Evolutionary conservation across 2,888 invertebrate species (phyloP).

Genomic region (Nymphalis polychloros): DNA sequence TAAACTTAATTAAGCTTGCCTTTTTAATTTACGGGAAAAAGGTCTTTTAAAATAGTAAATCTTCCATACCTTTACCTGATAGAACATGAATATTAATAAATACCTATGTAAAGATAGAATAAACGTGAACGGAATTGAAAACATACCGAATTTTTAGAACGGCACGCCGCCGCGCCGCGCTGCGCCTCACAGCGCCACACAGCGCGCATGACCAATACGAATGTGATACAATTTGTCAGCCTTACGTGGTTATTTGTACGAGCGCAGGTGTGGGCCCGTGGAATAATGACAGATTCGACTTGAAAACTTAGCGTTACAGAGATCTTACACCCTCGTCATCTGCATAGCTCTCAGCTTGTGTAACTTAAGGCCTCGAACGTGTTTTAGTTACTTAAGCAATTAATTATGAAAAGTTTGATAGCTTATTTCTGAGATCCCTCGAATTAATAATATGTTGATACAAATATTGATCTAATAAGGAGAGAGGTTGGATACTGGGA

Average conservation of each 20-base stretch:
- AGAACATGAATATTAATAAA: neutral
- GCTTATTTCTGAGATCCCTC: conserved; percentile 12
- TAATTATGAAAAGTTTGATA: conserved; percentile 22
- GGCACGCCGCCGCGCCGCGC: conserved; percentile 40
- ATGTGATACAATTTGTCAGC: conserved; percentile 78
- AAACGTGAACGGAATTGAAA: neutral
- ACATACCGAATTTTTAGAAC: conserved; percentile 53
- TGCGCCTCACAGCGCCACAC: conserved; percentile 49
- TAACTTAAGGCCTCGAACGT: conserved; percentile 17
- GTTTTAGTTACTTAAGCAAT: conserved; percentile 18
- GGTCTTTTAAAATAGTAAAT: too few species aligned
- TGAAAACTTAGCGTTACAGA: conserved; percentile 52
- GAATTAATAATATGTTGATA: neutral
- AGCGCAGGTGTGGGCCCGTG: conserved; percentile 54
- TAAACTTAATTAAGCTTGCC: too few species aligned
- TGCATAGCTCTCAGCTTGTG: conserved; percentile 45
- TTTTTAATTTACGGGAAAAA: too few species aligned
- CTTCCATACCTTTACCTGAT: neutral
- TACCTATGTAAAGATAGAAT: neutral
- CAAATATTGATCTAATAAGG: neutral
- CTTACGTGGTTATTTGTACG: conserved; percentile 75
- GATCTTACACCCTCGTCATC: conserved; percentile 47
- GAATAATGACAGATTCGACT: conserved; percentile 76
- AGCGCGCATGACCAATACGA: conserved; percentile 67
- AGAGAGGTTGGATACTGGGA: too few species aligned